A percentile compares a stretch with the other conserved stretches of the same genome.
phyloP scores from a whole-genome alignment of 2,888 invertebrate species.

The Melanostoma mellinum region DNA sequence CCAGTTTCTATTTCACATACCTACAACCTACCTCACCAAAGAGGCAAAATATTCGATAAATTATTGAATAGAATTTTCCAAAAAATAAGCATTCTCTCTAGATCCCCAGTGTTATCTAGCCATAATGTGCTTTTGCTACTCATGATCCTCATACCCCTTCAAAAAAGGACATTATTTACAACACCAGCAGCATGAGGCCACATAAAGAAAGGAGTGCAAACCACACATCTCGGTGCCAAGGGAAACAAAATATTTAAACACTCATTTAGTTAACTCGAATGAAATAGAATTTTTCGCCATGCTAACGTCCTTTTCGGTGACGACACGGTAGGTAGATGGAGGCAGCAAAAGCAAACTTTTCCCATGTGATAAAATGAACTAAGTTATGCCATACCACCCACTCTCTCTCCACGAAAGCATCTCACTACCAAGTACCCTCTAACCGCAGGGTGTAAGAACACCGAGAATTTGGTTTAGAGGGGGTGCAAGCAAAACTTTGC shows the following conservation, averaged over 20 bases:
- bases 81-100: slow-evolving; percentile 42
- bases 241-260: slow-evolving; percentile 72
- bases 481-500: slow-evolving; percentile 46
- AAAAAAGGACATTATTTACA: slow-evolving; percentile 56
- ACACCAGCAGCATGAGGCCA: slow-evolving; percentile 25
- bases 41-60: slow-evolving; percentile 49
- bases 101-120: slow-evolving; percentile 60
- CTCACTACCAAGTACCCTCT: slow-evolving; percentile 10
- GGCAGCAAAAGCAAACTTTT: slow-evolving; percentile 59
- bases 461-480: slow-evolving; percentile 24
- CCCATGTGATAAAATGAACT: slow-evolving; percentile 72
- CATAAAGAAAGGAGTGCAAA: slow-evolving; percentile 12
- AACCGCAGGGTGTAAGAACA: slow-evolving; percentile 62
- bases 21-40: slow-evolving; percentile 34
- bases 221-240: slow-evolving; percentile 45
- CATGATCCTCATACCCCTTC: neutral
- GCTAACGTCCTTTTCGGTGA: slow-evolving; percentile 34
- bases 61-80: slow-evolving; percentile 45
- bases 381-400: slow-evolving; percentile 56
- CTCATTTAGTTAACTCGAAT: slow-evolving; percentile 73
- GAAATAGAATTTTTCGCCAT: slow-evolving; percentile 66
- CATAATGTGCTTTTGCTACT: slow-evolving; percentile 41
- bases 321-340: slow-evolving; percentile 27
- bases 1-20: slow-evolving; percentile 28
- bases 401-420: neutral